Evolutionary conservation across 2,113 vertebrate genomes (phyloP), one percentile per base, ranked within the genome.

Genomic region (Osmerus eperlanus): DNA sequence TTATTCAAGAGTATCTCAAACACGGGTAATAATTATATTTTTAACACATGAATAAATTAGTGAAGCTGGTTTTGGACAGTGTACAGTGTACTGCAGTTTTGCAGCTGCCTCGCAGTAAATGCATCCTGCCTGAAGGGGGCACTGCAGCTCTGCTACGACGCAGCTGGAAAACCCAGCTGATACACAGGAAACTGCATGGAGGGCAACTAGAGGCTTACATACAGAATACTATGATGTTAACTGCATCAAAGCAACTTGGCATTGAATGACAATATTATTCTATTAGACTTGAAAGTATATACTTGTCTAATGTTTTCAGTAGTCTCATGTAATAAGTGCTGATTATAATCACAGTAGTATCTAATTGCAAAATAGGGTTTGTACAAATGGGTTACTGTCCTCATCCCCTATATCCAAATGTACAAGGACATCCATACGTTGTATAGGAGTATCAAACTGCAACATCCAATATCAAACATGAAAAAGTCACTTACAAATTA

Each of bases 401-500:
- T 65, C 58, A 62, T 53, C 19, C 71, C 67, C 70, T 13, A 5
- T 47, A 73, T 77, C 73, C 80, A 86, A 78, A 64, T 64, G 68
- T 59, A 66, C 72, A 71, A n/a, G 32, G 55, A 36, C 25, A 25
- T 19, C n/a, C 18, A 58, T n/a, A 51, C 55, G 71, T 71, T 23
- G 64, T 76, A 70, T 65, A 14, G 76, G 68, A 58, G 63, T 86
- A 75, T 84, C 73, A 86, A 80, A 81, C 76, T 65, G 74, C 73
- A 64, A 9, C 63, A 64, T 29, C 72, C 67, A 68, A 77, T 86
- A 87, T 79, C 76, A 85, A 86, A 84, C 82, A 83, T 86, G 81
- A 85, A 84, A 84, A 89, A 86, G 73, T 70, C 72, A 68, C 76
- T 61, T 88, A 90, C 81, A 89, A 90, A 90, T 85, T 28, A 79